A percentile compares a stretch with the other conserved stretches of the same genome.
Evolutionary conservation across 2,113 vertebrate genomes (phyloP).

Genomic region (Trematocara variabile): DNA sequence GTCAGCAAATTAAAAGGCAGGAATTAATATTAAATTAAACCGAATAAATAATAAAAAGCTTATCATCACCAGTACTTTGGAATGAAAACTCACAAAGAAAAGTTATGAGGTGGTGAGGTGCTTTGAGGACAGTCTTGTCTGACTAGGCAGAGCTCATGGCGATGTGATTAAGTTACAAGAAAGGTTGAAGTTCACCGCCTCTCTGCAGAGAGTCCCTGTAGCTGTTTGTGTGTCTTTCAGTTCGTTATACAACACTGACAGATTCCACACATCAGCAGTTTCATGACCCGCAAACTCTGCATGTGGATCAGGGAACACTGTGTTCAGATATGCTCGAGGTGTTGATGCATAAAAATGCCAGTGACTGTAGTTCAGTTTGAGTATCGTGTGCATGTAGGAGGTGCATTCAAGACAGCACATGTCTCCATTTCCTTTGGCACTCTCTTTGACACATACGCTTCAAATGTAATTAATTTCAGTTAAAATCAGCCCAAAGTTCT

Average conservation of each 20-base stretch:
- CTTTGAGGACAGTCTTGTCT: not conserved
- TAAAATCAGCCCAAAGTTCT: not conserved
- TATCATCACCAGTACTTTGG: not conserved
- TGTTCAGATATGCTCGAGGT: not conserved
- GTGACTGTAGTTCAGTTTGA: not conserved
- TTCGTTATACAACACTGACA: constrained; percentile 3
- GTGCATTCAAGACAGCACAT: not conserved
- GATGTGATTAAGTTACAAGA: not conserved
- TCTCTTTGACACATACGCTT: too few species aligned
- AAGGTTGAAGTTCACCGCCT: not conserved
- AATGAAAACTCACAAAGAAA: not conserved
- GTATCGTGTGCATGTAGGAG: not conserved
- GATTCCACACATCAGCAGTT: constrained; percentile 26
- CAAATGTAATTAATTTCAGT: not conserved
- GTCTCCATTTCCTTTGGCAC: not conserved
- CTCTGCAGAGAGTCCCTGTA: not conserved
- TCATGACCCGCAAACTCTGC: not conserved
- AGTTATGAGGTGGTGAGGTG: not conserved
- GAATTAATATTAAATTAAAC: not conserved
- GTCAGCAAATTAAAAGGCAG: not conserved
- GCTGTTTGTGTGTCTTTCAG: not conserved
- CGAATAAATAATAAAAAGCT: not conserved
- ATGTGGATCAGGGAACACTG: not conserved
- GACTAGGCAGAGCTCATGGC: not conserved
- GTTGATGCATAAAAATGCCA: not conserved